Evolutionary conservation across 2,797 vertebrate species (phyloP), one percentile per base, ranked within the genome.

Genomic region (Hybognathus amarus): DNA sequence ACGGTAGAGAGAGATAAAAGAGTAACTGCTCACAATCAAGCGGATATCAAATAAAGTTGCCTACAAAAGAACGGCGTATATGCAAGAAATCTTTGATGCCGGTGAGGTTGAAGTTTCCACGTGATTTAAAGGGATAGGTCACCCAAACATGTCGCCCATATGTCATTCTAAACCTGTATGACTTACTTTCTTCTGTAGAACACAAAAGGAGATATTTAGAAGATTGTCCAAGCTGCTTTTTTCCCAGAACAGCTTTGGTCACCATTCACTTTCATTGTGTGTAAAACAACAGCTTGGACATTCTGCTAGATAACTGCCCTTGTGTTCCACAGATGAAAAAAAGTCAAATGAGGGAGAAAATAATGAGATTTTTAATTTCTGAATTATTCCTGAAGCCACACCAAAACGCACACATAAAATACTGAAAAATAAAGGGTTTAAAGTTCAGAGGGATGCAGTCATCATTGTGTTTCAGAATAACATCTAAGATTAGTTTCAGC

Each of bases 1-100:
- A 52, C 17, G 83, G 67, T 38, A 42, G 54, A 74, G 59, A 84
- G 84, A 87, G 88, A 90, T 88, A 85, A 91, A 91, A 90, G 88
- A 79, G 83, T 87, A 86, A 83, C 86, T 87, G 70, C 64, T 66
- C 52, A 54, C 54, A 66, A 59, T 56, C 11, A 63, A 30, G 77
- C 45, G 52, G 83, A 83, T 79, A 88, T 84, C 75, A 86, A 83
- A 86, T 76, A 82, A 82, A 74, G 40, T 74, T 52, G 38, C 20
- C 42, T 67, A 47, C 45, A 47, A 47, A 47, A 47, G 85, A 88
- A 88, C 85, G 74, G 74, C 79, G 18, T 33, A 6, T 70, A 67
- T 85, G 88, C 75, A 79, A 80, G 61, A 78, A 17, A 61, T 80
- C 90, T 85, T 85, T 88, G 85, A 86, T 86, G 63, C 12, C 33